phyloP scores from a whole-genome alignment of 2,888 invertebrate species.

The Xylophagus ater region DNA sequence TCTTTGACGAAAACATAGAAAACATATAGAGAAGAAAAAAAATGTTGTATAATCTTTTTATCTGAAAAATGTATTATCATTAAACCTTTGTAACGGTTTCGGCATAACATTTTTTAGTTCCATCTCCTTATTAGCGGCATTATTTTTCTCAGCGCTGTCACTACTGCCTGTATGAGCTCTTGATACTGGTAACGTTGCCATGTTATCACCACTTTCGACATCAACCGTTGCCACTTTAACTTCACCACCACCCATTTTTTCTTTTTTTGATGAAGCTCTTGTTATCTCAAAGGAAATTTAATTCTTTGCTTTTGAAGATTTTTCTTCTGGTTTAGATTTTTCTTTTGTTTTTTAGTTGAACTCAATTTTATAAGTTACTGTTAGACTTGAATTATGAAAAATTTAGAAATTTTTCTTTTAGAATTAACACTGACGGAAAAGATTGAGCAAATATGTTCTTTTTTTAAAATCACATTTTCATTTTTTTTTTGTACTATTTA shows the following conservation, averaged over 20 bases:
- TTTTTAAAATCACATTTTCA: background rate
- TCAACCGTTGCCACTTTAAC: conserved; percentile 84
- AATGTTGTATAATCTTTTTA: conserved; percentile 11
- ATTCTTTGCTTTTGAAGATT: background rate
- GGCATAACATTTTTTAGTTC: conserved; percentile 76
- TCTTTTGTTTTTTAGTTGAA: conserved; percentile 2
- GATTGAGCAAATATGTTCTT: no score
- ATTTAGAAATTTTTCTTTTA: no score
- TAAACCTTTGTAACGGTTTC: conserved; percentile 74
- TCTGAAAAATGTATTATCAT: background rate
- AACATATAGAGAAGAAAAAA: conserved; percentile 3
- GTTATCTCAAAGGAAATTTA: conserved; percentile 1
- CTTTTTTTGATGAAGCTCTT: background rate
- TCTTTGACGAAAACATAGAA: no score
- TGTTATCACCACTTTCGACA: conserved; percentile 76
- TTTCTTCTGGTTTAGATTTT: conserved; percentile 1
- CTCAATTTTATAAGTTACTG: background rate
- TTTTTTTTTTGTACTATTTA: background rate
- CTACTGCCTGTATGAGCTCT: conserved; percentile 58
- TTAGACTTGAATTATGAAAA: no score
- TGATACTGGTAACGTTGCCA: conserved; percentile 79
- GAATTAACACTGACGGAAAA: no score
- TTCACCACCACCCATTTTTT: conserved; percentile 54
- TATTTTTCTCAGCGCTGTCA: conserved; percentile 69
- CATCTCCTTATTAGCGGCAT: conserved; percentile 76